Conservation (phyloP, 2,888 invertebrate species). For the Tenodera sinensis region DNA sequence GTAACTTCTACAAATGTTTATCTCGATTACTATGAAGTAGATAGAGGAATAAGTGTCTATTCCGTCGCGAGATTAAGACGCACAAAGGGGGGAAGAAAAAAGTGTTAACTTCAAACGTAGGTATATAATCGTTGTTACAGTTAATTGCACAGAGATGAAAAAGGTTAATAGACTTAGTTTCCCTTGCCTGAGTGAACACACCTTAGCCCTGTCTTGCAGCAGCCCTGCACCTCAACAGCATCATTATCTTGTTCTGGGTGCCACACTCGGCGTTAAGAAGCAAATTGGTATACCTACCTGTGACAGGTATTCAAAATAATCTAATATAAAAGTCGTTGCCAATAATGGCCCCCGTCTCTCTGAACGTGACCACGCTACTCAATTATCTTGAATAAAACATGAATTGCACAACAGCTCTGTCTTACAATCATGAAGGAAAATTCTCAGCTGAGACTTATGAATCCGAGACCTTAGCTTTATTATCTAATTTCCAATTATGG, state of each 20-base stretch:
- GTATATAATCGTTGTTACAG: too few relatives aligned
- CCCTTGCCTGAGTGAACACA: not conserved
- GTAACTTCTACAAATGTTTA: too few relatives aligned
- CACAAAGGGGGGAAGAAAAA: too few relatives aligned
- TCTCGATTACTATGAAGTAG: too few relatives aligned
- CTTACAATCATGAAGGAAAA: too few relatives aligned
- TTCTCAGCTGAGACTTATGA: not conserved
- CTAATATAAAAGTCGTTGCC: not conserved
- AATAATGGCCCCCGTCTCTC: not conserved
- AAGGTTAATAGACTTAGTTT: not conserved
- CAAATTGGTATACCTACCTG: conserved; percentile 14
- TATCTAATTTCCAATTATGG: not conserved
- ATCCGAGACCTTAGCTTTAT: not conserved
- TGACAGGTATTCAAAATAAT: conserved; percentile 7
- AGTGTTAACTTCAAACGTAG: too few relatives aligned
- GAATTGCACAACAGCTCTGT: not conserved
- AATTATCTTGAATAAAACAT: not conserved
- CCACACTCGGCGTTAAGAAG: conserved; percentile 11
- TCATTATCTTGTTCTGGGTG: conserved; percentile 16
- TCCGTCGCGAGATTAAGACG: too few relatives aligned
- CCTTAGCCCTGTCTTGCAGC: not conserved
- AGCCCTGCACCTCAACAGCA: not conserved
- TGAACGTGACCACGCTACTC: not conserved
- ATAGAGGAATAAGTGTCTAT: too few relatives aligned
- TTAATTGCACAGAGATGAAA: too few relatives aligned